phyloP scores from a whole-genome alignment of 1,140 invertebrate species.

The Atta colombica region DNA sequence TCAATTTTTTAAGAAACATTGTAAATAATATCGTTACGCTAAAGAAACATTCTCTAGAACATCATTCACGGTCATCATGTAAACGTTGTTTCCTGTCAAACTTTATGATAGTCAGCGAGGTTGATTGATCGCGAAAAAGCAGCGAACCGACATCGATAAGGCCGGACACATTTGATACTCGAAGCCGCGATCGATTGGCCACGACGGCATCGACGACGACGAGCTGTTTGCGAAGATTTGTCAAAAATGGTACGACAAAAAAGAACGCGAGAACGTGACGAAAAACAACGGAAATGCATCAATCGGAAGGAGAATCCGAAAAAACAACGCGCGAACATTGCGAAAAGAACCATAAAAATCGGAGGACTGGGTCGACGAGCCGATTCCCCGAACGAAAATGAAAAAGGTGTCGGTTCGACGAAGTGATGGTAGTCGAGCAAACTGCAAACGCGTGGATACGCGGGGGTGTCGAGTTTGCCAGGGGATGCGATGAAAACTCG shows the following conservation, averaged over 20 bases:
- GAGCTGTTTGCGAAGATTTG: slow-evolving; percentile 24
- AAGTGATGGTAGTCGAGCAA: slow-evolving; percentile 20
- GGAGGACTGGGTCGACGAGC: neutral
- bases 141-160: slow-evolving; percentile 43
- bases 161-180: slow-evolving; percentile 49
- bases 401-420: slow-evolving; percentile 10
- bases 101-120: neutral
- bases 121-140: slow-evolving; percentile 55
- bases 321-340: neutral
- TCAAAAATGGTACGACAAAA: slow-evolving; percentile 26
- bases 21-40: neutral
- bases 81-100: slow-evolving; percentile 55
- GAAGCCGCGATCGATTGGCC: slow-evolving; percentile 54
- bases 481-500: slow-evolving; percentile 59
- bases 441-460: neutral
- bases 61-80: slow-evolving; percentile 40
- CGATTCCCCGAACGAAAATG: neutral
- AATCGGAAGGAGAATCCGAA: slow-evolving; percentile 4
- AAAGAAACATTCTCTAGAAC: slow-evolving; percentile 18
- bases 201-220: slow-evolving; percentile 37
- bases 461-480: neutral
- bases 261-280: slow-evolving; percentile 4
- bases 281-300: slow-evolving; percentile 27
- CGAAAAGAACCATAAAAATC: neutral
- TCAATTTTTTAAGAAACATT: neutral